Conservation (phyloP, 2,888 invertebrate species). For the Brenthis hecate region DNA sequence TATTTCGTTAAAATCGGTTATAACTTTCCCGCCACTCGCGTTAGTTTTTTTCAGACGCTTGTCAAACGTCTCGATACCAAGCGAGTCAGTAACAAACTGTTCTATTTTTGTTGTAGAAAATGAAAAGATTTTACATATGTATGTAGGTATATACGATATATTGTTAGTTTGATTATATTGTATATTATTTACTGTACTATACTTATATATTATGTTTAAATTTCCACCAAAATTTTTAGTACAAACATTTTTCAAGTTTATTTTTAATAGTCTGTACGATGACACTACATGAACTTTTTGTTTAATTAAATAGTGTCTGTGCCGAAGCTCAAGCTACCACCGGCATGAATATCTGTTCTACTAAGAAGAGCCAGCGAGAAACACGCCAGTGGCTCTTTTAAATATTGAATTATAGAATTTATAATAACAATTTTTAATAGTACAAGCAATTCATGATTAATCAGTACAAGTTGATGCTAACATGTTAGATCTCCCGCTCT, state of each 20-base stretch:
- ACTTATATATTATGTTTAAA: constrained; percentile 18
- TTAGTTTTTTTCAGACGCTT: constrained; percentile 48
- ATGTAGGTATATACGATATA: constrained; percentile 51
- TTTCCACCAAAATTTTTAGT: not conserved
- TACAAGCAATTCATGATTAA: no score
- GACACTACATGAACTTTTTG: not conserved
- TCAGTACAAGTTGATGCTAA: no score
- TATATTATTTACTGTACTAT: constrained; percentile 23
- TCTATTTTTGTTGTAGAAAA: constrained; percentile 68
- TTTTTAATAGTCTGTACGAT: not conserved
- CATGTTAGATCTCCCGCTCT: no score
- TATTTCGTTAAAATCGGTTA: constrained; percentile 30
- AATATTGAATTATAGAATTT: no score
- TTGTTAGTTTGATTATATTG: constrained; percentile 41
- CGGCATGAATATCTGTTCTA: not conserved
- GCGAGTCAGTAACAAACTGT: constrained; percentile 64
- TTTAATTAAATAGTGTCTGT: not conserved
- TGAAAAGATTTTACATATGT: constrained; percentile 57
- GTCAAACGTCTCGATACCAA: constrained; percentile 57
- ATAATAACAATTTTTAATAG: no score
- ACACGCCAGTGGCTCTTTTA: no score
- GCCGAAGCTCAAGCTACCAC: no score
- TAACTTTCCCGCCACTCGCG: constrained; percentile 54
- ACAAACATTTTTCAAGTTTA: not conserved
- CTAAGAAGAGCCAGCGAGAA: not conserved